A percentile compares a stretch with the other conserved stretches of the same genome.
Evolutionary conservation across 2,797 vertebrate species (phyloP).

Genomic region (Hydrophis major): DNA sequence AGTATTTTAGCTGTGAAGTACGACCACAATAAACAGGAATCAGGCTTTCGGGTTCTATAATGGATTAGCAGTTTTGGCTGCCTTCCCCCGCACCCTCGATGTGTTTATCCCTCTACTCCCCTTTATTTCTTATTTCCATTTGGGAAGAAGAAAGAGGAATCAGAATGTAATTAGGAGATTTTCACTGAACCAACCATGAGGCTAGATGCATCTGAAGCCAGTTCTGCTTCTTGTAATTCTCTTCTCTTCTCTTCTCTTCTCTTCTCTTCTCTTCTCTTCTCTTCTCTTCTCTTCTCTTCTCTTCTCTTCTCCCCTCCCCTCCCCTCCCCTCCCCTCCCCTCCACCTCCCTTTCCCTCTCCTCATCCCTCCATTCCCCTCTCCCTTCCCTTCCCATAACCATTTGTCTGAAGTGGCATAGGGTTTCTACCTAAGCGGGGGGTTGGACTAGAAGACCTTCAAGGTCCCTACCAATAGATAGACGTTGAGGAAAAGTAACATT

Average conservation of each 20-base stretch:
- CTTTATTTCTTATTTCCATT: not conserved
- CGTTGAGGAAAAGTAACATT: not conserved
- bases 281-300: rapidly evolving
- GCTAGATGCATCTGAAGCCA: too few species aligned
- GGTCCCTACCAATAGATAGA: not conserved
- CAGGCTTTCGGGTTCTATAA: constrained; percentile 70
- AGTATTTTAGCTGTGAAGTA: constrained; percentile 70
- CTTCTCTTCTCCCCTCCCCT: too few species aligned
- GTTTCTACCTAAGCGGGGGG: too few species aligned
- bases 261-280: not conserved
- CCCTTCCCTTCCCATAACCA: too few species aligned
- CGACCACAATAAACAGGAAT: constrained; percentile 64
- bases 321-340: rapidly evolving
- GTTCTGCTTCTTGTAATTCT: not conserved
- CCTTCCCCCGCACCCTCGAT: constrained; percentile 50
- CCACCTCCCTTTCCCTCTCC: too few species aligned
- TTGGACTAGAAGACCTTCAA: too few species aligned
- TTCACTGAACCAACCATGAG: not conserved
- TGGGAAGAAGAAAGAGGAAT: constrained; percentile 53
- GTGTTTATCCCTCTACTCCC: constrained; percentile 36
- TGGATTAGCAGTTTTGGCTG: constrained; percentile 62
- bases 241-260: not conserved
- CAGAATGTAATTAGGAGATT: constrained; percentile 62
- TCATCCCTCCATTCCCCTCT: too few species aligned
- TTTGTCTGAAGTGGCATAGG: too few species aligned